Base-by-base conservation (phyloP, 2,888 invertebrate genomes). In the Anagyrus pseudococci region DNA sequence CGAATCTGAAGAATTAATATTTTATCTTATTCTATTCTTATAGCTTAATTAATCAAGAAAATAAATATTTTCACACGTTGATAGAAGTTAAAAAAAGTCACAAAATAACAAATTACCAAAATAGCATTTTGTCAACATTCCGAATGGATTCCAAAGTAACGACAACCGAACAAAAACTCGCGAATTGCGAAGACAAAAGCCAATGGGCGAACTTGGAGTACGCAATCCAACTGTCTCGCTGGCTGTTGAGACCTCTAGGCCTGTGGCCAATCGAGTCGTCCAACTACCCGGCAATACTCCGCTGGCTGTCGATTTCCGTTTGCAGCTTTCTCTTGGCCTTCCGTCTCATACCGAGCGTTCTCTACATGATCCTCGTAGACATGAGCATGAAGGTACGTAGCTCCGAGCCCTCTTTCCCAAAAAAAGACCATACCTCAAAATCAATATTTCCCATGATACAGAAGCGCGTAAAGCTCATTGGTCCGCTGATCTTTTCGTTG, bases 401-500 rank as follows among this genome's bases (percentile, higher is more conserved):
- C 19, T 7, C 19, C 19, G n/a, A 19, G 7, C 2, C 1, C 19
- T 48, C 6, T 13, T 20, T 33, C 15, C 33, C 20, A 6, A 20
- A 6, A 19, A 49, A n/a, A n/a, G n/a, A n/a, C n/a, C n/a, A n/a
- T n/a, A n/a, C 22, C 10, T 46, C 8, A 46, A 13, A 22, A 22
- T 22, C 23, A n/a, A 15, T n/a, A 40, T 23, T 22, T 40, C 40
- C 15, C 26, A 26, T 23, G n/a, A 48, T 48, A n/a, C 22, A 64
- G 64, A 22, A 29, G 1, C 68, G 69, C 19, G 44, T 76, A 7
- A 73, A 71, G 47, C 67, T 73, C 54, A 67, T 71, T 0, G 77
- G 76, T 3, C 74, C 77, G 0, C 46, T 74, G 23, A 74, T 71
- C 19, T 77, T 75, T 43, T 73, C 71, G 47, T n/a, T 71, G 1